Base-by-base conservation (phyloP, 2,888 invertebrate species). In the Cylindroiulus punctatus region DNA sequence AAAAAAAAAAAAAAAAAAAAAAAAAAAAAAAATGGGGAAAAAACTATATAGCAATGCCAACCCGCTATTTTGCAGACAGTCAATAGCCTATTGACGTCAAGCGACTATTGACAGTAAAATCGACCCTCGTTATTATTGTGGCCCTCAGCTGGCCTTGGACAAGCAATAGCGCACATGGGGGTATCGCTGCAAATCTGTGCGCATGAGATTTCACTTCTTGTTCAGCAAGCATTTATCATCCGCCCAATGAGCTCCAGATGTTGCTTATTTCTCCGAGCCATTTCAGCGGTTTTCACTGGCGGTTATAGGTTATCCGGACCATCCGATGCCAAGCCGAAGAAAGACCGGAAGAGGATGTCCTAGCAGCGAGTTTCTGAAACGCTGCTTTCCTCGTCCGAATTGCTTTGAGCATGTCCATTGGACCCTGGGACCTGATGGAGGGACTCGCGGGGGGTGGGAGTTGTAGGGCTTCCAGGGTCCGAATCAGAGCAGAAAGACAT, bases 281-380 rank as follows among this genome's bases (percentile, higher is more conserved):
- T 26, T 65, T 26, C 65, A 52, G 65, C 26, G n/a, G 52, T 52
- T 52, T 5, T 26, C 65, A 2, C 65, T n/a, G 26, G 19, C 26
- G 65, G 65, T 65, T 4, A n/a, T n/a, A n/a, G 26, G 52, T 52
- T n/a, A 65, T 8, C 26, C 8, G 10, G 10, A 65, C 44, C 44
- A 44, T 14, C 44, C 12, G 8, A 40, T 44, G 12, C 26, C 10
- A 1, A 0, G 4, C 10, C 3, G 26, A 10, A 65, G 12, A 65
- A 26, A 22, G 22, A 2, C 26, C n/a, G 65, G 65, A 65, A 65
- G 26, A 7, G 22, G 26, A 65, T 65, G 26, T 26, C 40, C 36
- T 82, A 82, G 82, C 82, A 82, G 36, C 42, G 36, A 12, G 82
- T 82, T 82, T 82, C 82, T 5, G 82, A 82, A 8, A 82, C 82